Evolutionary conservation across 2,888 invertebrate species (phyloP), one percentile per base, ranked within the genome.

Genomic region (Apotomis turbidana): DNA sequence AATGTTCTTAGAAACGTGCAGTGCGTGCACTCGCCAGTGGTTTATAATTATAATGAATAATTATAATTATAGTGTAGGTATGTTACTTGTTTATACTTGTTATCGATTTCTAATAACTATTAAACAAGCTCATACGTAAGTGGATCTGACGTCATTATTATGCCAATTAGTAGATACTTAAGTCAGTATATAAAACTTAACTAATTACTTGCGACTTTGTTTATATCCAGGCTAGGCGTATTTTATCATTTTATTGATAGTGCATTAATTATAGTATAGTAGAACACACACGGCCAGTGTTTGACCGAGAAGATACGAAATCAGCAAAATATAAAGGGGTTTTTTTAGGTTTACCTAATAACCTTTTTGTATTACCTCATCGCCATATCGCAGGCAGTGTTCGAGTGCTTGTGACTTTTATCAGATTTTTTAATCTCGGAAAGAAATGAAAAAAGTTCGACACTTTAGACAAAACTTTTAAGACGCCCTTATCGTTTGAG

Each of bases 401-500:
- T 88, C 84, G 83, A 88, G 88, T 83, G 85, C 80, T 80, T 76
- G 75, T 76, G 74, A 74, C 73, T 70, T 68, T 74, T 67, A 75
- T 74, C 76, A 66, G 68, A 75, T 80, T 82, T 81, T 82, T 80
- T 80, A 78, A 82, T 81, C 78, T 79, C 76, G 78, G 75, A 77
- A 71, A 78, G 83, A 87, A 85, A 89, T 89, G 85, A 90, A 88
- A 90, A 90, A 90, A 89, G 86, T 87, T 90, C 54, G 61, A 55
- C 70, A 60, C 70, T 70, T 73, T 70, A 41, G 41, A 44, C 54
- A 54, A 44, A 58, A 68, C 71, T 71, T 49, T 68, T 68, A 68
- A 72, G 71, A 68, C 58, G 68, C 15, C 58, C 63, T 68, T 72
- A 72, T 72, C 46, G 46, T 46, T 51, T 59, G 49, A 68, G 68